Base-by-base conservation (phyloP, 1,140 invertebrate genomes). In the Batillaria attramentaria region DNA sequence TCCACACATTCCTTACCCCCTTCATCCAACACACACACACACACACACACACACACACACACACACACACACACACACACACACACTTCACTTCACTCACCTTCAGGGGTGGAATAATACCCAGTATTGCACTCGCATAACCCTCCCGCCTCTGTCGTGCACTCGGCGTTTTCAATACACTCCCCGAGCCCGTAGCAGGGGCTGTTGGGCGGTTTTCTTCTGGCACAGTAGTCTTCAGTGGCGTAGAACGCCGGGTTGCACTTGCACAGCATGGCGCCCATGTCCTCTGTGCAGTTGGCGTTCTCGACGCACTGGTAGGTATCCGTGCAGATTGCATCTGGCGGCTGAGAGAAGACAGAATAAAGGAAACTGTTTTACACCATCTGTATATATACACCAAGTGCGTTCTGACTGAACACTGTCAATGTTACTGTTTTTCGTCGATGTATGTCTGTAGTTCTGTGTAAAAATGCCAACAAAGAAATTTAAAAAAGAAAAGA, bases 251-350 rank as follows among this genome's bases (percentile, higher is more conserved):
- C 79, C 24, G 50, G 2, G 35, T 73, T 70, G 31, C 79, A 81
- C 31, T 46, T 69, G 60, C 79, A 81, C 35, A 81, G n/a, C 42
- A 72, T 31, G 1, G 28, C 43, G 18, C 76, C 76, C 50, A 70
- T 41, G 33, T 50, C 60, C 41, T 72, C 75, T 39, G 68, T 42
- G 54, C 79, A 80, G 42, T 73, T 77, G 35, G 73, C 66, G 37
- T 80, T 57, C 10, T 54, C 72, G n/a, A 80, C 79, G 57, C 79
- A 80, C 68, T 80, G 79, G 66, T 62, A 62, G 54, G 75, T 68
- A 3, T 31, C 46, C 4, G 41, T 33, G 35, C 79, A 80, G 18
- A 69, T n/a, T 4, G 35, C 65, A 33, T 57, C 42, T 1, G 79
- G 79, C 3, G 66, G 54, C 65, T 75, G 73, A 13, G 13, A 70